Evolutionary conservation across 2,888 invertebrate genomes (phyloP), one percentile per base, ranked within the genome.

Genomic region (Mythimna impura): DNA sequence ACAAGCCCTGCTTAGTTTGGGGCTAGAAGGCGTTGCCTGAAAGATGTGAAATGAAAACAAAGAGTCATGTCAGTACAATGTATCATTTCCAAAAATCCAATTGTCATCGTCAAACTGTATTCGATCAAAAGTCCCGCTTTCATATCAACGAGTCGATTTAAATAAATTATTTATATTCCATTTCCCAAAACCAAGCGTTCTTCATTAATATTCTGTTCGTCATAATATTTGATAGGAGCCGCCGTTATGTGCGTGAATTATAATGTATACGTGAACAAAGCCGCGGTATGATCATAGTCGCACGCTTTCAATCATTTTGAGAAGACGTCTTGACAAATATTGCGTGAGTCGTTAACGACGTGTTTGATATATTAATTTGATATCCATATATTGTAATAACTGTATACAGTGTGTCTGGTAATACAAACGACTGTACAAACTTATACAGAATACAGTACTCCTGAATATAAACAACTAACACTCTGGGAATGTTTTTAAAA

Each of bases 151-250:
- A 30, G 1, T 12, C 40, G 50, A 63, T n/a, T n/a, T 50, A 63
- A 20, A 65, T 68, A 64, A 40, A 79, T 78, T 10, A 79, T 78
- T 71, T 52, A 67, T 52, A 17, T 47, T 61, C 62, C 65, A 50
- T 30, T 80, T 76, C 77, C 17, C 63, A 60, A 76, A 72, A 81
- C 30, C 20, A 7, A 22, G 9, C 40, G 25, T 14, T 36, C 10
- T n/a, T 69, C 57, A 81, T 80, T 70, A 81, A 67, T 61, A 80
- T 80, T 73, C 80, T 40, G 20, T 43, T 66, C 50, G 61, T 67
- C 64, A 81, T 57, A 61, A 81, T 70, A 70, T 73, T 81, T 80
- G 78, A 67, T 61, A 43, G 25, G 58, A 52, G 81, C 78, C 78
- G 73, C 40, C 77, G 12, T n/a, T 47, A 52, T 3, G 58, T 57